Base-by-base conservation (phyloP, 2,797 vertebrate species). In the Semotilus atromaculatus region DNA sequence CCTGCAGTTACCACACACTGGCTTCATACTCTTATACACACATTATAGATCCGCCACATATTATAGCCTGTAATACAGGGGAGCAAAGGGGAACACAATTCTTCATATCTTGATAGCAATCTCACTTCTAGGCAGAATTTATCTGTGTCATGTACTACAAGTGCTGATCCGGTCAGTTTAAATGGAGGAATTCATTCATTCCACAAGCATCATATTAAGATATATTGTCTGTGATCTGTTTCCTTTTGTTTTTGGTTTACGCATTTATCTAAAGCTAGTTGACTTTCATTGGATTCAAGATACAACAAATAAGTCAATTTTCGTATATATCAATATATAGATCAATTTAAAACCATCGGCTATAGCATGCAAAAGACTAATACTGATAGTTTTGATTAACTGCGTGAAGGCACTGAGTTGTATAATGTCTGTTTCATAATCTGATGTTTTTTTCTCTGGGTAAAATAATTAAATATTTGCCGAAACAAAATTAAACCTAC, bases 41-140 rank as follows among this genome's bases (percentile, higher is more conserved):
- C 38, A 60, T 76, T 67, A 79, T 55, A 81, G 70, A 85, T 85
- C 72, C 13, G 4, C 55, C 21, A 29, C 71, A 43, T 19, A 75
- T 19, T 31, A 29, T 81, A 29, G 45, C 45, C 16, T 38, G 70
- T 70, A 79, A 81, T 55, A 64, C 16, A 64, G 26, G 29, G 14
- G 62, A 64, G 62, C 48, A 60, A 60, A 67, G 16, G 68, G 40
- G 26, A 34, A 60, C 45, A 62, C 85, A 85, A 74, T 71, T 38
- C n/a, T 64, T 51, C 21, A 62, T 75, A 84, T 82, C 84, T 89
- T 43, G 26, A 45, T 26, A 79, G 70, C 75, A 64, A 55, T 79
- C 74, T 84, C 45, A 38, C 53, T 31, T 53, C 29, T 7, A 60
- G 81, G 80, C 45, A 14, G 11, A 71, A 43, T 87, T 83, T 82